phyloP scores from a whole-genome alignment of 2,113 vertebrate genomes.

The Callipepla californica region DNA sequence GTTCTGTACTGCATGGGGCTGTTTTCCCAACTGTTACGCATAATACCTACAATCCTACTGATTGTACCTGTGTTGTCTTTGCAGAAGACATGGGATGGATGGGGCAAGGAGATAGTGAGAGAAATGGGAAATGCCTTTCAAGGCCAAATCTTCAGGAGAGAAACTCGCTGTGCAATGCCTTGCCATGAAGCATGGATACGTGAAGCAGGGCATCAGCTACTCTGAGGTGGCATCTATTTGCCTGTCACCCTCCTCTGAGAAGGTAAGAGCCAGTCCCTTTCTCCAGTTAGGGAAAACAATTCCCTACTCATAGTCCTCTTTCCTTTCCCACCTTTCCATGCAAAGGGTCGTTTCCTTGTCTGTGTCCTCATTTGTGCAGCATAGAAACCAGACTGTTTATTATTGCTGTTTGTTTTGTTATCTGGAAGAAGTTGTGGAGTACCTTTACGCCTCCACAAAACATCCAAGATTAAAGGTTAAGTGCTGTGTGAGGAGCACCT shows the following conservation, averaged over 20 bases:
- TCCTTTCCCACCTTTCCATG: not conserved
- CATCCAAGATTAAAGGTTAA: not conserved
- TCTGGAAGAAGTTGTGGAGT: not conserved
- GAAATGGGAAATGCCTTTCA: not conserved
- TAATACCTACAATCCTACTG: not conserved
- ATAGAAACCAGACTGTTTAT: not conserved
- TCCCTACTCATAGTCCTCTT: not conserved
- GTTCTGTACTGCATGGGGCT: not conserved
- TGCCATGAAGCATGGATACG: not conserved
- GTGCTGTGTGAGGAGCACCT: not conserved
- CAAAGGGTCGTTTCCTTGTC: not conserved
- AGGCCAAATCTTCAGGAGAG: not conserved
- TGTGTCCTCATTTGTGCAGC: not conserved
- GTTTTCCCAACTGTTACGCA: not conserved
- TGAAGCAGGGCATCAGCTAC: not conserved
- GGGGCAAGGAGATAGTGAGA: not conserved
- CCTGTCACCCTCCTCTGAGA: fast-evolving
- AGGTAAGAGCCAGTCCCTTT: not conserved
- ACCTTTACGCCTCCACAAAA: fast-evolving
- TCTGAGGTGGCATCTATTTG: not conserved
- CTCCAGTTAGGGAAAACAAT: not conserved
- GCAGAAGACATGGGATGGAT: not conserved
- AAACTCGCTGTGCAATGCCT: fast-evolving
- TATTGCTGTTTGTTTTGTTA: not conserved
- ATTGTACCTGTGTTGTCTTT: not conserved